Evolutionary conservation across 1,140 invertebrate species (phyloP), one percentile per base, ranked within the genome.

Genomic region (Drosophila ambigua): DNA sequence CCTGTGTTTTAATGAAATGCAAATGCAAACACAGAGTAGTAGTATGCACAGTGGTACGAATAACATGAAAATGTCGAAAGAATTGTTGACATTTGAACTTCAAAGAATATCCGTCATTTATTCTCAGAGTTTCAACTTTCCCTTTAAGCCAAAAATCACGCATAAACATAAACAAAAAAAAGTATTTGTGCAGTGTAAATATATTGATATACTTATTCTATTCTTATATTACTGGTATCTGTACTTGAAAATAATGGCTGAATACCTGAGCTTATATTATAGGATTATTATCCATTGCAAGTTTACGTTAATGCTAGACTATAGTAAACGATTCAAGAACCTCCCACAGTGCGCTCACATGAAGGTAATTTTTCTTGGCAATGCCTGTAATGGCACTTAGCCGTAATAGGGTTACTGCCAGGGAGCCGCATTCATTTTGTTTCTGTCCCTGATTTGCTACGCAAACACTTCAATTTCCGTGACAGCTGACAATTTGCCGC

Each of bases 1-100:
- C 66, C 72, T 79, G 65, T 88, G 75, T 87, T 83, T 88, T 87
- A 88, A 83, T 88, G 83, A 89, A 87, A 88, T 87, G 67, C 76
- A 87, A 87, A 87, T 83, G 83, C 75, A 79, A 85, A 88, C 79
- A 85, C 78, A 83, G 9, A 13, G 35, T 39, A 71, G 51, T 60
- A 39, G 16, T 53, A 66, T 58, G 16, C 16, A 75, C 72, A 44
- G 65, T 75, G 72, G 72, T 49, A 16, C 5, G 13, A n/a, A 60
- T 16, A 2, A 1, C 0, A 13, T 4, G 23, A 8, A 28, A 45
- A 26, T n/a, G 7, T 4, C 5, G n/a, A n/a, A 23, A 26, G 24
- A 23, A 9, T 53, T 9, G 16, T 16, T 4, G 35, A 39, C 4
- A 39, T 39, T 13, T 39, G 35, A 39, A 39, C 3, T 39, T 39